Evolutionary conservation across 1,140 invertebrate species (phyloP), one percentile per base, ranked within the genome.

Genomic region (Heliothis subflexa): DNA sequence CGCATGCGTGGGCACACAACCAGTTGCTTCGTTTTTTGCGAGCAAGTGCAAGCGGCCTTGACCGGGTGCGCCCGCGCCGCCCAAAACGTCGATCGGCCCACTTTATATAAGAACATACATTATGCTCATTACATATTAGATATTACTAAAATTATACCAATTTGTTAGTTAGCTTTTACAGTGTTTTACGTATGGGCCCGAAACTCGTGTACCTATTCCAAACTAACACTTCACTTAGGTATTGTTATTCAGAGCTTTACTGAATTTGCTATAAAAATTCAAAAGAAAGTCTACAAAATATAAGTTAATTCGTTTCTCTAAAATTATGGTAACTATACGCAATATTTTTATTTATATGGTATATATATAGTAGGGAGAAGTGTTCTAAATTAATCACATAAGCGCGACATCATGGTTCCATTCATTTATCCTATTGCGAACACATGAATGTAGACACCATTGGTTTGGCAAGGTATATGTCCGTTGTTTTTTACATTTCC

Each of bases 21-120:
- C 89, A 85, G 90, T 90, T 88, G 79, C 68, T 40, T 25, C 74
- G 83, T 90, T 91, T 86, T 93, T 93, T 91, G 89, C 88, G 82
- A 79, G 59, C 88, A 88, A 86, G 89, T 92, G 87, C 87, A 88
- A 78, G 84, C 81, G 89, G 81, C 89, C 91, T 91, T 92, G 89
- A 91, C 89, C 89, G 87, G 55, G 78, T 83, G 82, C 73, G 55
- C 73, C 68, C 72, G 80, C 68, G 66, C 74, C 83, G 80, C 78
- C 85, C 83, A 88, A 90, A 86, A 83, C 81, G 81, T 62, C 81
- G 83, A 83, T 80, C 85, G 85, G 71, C 81, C 85, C 81, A 86
- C 81, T 79, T 85, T 25, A 25, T 25, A 25, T 25, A 79, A 72
- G 5, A 55, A 16, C 16, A 25, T 21, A 64, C 33, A 62, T 75